Evolutionary conservation across 2,113 vertebrate species (phyloP).

Genomic region (Gopherus flavomarginatus): DNA sequence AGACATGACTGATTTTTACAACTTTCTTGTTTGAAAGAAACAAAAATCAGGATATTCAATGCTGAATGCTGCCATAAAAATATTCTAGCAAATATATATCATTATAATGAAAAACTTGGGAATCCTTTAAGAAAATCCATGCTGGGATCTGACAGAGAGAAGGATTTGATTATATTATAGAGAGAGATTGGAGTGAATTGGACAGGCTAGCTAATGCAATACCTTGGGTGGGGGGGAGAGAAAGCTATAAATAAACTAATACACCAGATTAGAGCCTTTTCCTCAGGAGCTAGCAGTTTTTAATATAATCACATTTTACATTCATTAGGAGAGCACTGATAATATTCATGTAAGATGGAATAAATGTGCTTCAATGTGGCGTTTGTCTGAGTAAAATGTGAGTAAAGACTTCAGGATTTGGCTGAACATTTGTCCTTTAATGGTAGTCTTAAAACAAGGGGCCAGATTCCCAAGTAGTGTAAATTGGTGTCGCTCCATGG

Average conservation of each 20-base stretch:
- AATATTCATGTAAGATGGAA: rapidly evolving
- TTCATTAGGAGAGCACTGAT: background rate
- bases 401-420: background rate
- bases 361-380: background rate
- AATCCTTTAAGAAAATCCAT: background rate
- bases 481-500: background rate
- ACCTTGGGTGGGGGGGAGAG: rapidly evolving
- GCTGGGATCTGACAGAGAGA: rapidly evolving
- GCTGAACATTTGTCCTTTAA: rapidly evolving
- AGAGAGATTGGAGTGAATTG: background rate
- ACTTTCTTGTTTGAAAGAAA: background rate
- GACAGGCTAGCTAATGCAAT: background rate
- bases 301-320: background rate
- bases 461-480: background rate
- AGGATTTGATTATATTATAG: rapidly evolving
- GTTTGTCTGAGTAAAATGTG: background rate
- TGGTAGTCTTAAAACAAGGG: background rate
- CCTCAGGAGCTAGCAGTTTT: background rate
- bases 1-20: background rate
- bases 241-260: background rate
- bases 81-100: background rate
- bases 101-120: background rate
- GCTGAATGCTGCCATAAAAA: background rate
- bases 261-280: background rate
- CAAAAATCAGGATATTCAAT: background rate